These are phyloP conservation scores for Thereva nobilitata DNA, from an alignment of 2,888 invertebrate genomes.

Conservation along the genomic window DNA sequence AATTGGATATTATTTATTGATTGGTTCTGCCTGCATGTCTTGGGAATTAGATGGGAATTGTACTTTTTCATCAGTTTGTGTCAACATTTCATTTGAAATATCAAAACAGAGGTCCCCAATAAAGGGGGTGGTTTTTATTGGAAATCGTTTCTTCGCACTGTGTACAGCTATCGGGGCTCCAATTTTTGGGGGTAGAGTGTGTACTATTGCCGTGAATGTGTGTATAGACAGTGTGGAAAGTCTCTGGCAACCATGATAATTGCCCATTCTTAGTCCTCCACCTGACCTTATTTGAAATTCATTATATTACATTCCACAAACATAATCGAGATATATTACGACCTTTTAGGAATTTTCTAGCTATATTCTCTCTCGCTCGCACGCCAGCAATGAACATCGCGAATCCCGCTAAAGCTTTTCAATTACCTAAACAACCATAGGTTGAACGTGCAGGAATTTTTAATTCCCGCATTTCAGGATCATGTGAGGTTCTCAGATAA, in stretches of 20 bases:
- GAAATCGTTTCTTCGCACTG: background rate
- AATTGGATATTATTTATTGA: constrained; percentile 34
- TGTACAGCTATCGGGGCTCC: background rate
- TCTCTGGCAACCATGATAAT: no score
- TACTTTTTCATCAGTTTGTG: constrained; percentile 18
- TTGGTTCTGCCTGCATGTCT: constrained; percentile 5
- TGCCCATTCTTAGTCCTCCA: no score
- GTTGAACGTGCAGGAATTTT: constrained; percentile 29
- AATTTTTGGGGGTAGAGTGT: background rate
- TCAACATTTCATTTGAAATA: constrained; percentile 12
- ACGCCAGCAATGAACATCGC: no score
- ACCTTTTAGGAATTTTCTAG: no score
- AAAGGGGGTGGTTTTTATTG: background rate
- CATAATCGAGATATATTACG: no score
- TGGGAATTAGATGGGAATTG: constrained; percentile 16
- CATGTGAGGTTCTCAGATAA: background rate
- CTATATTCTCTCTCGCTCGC: no score
- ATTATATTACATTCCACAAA: no score
- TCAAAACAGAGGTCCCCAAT: background rate
- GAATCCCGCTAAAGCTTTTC: constrained; percentile 1
- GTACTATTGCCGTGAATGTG: constrained; percentile 1
- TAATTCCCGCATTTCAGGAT: constrained; percentile 3
- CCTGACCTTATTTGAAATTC: no score
- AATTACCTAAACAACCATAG: constrained; percentile 20
- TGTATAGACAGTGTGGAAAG: no score